Evolutionary conservation across 1,140 invertebrate genomes (phyloP).

Genomic region (Wasmannia auropunctata): DNA sequence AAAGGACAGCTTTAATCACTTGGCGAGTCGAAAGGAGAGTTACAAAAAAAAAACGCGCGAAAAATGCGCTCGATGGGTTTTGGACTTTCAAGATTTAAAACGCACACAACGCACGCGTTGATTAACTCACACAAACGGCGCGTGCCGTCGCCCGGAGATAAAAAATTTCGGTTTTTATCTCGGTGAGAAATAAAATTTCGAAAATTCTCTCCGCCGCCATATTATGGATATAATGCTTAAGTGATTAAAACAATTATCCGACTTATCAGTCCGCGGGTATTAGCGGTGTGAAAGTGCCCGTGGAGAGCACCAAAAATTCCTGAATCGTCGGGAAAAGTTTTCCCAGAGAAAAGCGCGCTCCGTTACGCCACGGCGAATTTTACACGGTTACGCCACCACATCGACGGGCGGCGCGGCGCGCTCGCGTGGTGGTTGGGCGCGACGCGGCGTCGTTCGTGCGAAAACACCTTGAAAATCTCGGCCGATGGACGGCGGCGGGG

Average conservation of each 20-base stretch:
- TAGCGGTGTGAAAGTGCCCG: background rate
- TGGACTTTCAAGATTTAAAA: background rate
- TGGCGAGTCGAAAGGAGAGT: background rate
- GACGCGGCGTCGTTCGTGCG: constrained; percentile 17
- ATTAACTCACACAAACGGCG: background rate
- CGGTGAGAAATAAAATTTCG: background rate
- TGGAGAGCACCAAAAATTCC: constrained; percentile 1
- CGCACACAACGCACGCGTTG: background rate
- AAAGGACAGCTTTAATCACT: constrained; percentile 1
- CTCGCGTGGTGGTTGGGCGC: background rate
- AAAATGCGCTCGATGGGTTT: background rate
- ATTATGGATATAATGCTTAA: background rate
- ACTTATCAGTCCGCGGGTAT: background rate
- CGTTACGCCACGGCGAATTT: background rate
- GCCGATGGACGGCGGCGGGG: background rate
- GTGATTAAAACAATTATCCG: constrained; percentile 32
- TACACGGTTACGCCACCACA: background rate
- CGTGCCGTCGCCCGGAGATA: background rate
- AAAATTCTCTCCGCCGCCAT: background rate
- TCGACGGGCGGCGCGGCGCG: too few species aligned
- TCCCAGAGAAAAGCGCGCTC: background rate
- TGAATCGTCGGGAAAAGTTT: constrained; percentile 8
- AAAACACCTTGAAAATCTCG: constrained; percentile 57
- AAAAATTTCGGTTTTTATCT: background rate
- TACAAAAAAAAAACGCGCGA: too few species aligned